Evolutionary conservation across 2,888 invertebrate species (phyloP).

Genomic region (Endomychus coccineus): DNA sequence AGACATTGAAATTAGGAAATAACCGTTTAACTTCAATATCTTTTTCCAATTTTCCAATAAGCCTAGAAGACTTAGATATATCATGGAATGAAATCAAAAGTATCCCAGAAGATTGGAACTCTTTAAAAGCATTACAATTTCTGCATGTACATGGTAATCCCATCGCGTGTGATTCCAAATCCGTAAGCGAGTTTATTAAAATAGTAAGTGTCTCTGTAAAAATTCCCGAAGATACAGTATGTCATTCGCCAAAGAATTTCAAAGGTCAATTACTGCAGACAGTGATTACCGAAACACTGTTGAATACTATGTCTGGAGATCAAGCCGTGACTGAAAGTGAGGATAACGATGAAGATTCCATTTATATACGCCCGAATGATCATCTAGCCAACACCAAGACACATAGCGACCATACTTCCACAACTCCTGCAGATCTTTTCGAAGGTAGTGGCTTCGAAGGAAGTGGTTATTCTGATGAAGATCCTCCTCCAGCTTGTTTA

Average conservation of each 20-base stretch:
- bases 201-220: constrained; percentile 39
- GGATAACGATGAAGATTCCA: constrained; percentile 16
- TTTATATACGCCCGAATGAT: constrained; percentile 10
- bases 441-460: constrained; percentile 34
- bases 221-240: constrained; percentile 32
- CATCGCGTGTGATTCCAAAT: constrained; percentile 63
- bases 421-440: constrained; percentile 6
- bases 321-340: constrained; percentile 20
- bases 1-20: constrained; percentile 31
- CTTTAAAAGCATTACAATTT: constrained; percentile 51
- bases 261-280: constrained; percentile 14
- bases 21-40: constrained; percentile 35
- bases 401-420: constrained; percentile 7
- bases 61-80: constrained; percentile 48
- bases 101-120: constrained; percentile 49
- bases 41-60: constrained; percentile 33
- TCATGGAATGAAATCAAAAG: constrained; percentile 56
- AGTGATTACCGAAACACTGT: constrained; percentile 18
- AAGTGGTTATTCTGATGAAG: constrained; percentile 19
- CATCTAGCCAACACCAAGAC: constrained; percentile 8
- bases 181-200: constrained; percentile 55
- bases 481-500: constrained; percentile 26
- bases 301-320: constrained; percentile 22
- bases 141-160: constrained; percentile 62
- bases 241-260: constrained; percentile 21